Base-by-base conservation (phyloP, 2,113 vertebrate species). In the Tautogolabrus adspersus region DNA sequence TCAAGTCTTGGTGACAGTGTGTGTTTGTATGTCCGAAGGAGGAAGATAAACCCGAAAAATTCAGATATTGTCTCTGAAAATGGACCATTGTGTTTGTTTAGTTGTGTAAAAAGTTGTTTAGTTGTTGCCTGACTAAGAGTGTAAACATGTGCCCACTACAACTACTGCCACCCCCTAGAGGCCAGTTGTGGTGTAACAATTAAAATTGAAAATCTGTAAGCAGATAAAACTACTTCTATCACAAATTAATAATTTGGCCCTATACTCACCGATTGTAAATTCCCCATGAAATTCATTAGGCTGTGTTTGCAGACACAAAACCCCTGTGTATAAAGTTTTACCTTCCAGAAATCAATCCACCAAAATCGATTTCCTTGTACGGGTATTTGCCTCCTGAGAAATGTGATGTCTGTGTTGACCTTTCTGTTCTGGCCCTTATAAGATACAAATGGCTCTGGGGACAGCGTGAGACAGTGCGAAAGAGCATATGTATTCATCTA, bases 401-500 rank as follows among this genome's bases (percentile, higher is more conserved):
- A 92, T 92, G 77, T 71, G 47, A 81, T 84, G 88, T 90, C 87
- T 74, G 56, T 12, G 10, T 13, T 90, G 90, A 91, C 88, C 87
- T 92, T 93, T 91, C 61, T 79, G 71, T 64, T 85, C 34, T 64
- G 18, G 78, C 59, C 70, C 73, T 55, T 68, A 74, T 64, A 73
- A 84, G 86, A 81, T 85, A 85, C 89, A 84, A 89, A 90, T 81
- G 79, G 68, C 69, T 77, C 69, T 2, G 55, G 72, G 81, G 85
- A 82, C 72, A 42, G 26, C 0, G 40, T 46, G 69, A 84, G 90
- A 84, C 87, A 72, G 75, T 84, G 79, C 84, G 67, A 91, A 91
- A 92, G 87, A 88, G 85, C 89, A 83, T 85, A 85, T 66, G 74
- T 86, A 88, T 90, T 91, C 68, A 81, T 91, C 87, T 75, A 72